Conservation (phyloP, 2,113 vertebrate genomes). For the Dicentrarchus labrax region DNA sequence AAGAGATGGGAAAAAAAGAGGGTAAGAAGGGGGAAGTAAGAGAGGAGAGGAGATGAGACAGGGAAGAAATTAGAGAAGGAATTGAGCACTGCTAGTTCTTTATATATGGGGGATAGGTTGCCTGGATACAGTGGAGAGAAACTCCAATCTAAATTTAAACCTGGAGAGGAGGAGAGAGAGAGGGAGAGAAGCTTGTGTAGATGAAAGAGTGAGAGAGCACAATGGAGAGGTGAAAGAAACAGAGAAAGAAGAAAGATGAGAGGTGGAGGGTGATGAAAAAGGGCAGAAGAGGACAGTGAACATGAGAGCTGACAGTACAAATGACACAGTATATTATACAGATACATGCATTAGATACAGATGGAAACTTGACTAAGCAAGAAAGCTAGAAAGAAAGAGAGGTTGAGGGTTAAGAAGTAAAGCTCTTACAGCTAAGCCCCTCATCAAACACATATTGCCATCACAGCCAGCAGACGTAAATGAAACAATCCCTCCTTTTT, state of each 20-base stretch:
- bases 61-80: not conserved
- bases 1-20: not conserved
- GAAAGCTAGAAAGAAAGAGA: not conserved
- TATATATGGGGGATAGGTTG: constrained; percentile 67
- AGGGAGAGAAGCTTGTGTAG: constrained; percentile 29
- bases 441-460: constrained; percentile 29
- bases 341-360: not conserved
- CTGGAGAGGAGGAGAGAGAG: constrained; percentile 40
- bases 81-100: constrained; percentile 33
- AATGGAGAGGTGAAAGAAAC: constrained; percentile 33
- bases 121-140: constrained; percentile 76
- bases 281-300: constrained; percentile 11
- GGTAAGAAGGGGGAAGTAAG: not conserved
- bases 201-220: constrained; percentile 45
- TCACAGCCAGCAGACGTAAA: constrained; percentile 24
- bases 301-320: not conserved
- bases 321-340: not conserved
- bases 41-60: not conserved
- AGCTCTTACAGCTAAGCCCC: constrained; percentile 47
- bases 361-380: not conserved
- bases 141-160: constrained; percentile 81
- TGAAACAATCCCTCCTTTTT: not conserved
- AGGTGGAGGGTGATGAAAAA: constrained; percentile 16
- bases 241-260: constrained; percentile 14
- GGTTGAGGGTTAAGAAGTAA: constrained; percentile 33